Conservation (phyloP, 2,888 invertebrate species). For the Andrena marginata region DNA sequence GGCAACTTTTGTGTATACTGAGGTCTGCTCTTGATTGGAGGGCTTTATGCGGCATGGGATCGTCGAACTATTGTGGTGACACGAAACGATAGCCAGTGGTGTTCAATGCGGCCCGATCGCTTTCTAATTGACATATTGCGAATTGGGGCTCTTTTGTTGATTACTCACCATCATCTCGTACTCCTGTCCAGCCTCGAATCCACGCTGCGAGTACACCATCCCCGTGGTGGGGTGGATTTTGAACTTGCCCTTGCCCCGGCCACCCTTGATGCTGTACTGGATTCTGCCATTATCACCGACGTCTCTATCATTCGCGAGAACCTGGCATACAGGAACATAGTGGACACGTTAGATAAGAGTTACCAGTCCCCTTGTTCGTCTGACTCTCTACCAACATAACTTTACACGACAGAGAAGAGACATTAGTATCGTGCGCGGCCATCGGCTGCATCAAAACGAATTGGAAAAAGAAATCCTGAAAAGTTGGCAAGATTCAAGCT, state of each 20-base stretch:
- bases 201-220: constrained; percentile 91
- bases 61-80: neutral
- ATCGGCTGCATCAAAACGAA: constrained; percentile 23
- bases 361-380: neutral
- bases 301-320: constrained; percentile 94
- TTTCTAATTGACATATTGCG: neutral
- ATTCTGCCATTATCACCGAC: constrained; percentile 93
- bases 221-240: constrained; percentile 93
- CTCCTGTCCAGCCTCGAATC: constrained; percentile 89
- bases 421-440: constrained; percentile 45
- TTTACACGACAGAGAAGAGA: constrained; percentile 47
- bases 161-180: constrained; percentile 88
- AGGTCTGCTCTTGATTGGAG: neutral
- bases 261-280: constrained; percentile 92
- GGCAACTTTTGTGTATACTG: neutral
- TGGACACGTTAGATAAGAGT: neutral
- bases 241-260: constrained; percentile 92
- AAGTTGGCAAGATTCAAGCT: constrained; percentile 31
- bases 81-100: too few species aligned
- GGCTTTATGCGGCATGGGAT: neutral
- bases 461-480: constrained; percentile 30
- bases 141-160: neutral
- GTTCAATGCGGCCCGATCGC: neutral
- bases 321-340: constrained; percentile 85
- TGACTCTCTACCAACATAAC: constrained; percentile 37